phyloP scores from a whole-genome alignment of 1,140 invertebrate genomes.

The Argopecten irradians region DNA sequence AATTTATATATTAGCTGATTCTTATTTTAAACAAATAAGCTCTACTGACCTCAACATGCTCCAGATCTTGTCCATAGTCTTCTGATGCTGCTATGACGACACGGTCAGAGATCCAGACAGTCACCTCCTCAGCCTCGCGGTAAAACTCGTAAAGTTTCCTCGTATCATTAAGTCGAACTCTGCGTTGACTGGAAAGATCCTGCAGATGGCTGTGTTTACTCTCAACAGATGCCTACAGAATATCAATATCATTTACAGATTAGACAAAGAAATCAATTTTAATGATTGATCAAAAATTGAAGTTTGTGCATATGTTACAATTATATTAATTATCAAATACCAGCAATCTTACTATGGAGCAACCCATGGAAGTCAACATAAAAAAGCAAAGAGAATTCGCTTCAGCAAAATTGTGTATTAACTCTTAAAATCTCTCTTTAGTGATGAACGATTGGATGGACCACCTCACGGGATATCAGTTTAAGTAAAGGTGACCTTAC shows the following conservation, averaged over 20 bases:
- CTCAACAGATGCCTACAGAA: constrained; percentile 67
- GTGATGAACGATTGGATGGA: constrained; percentile 76
- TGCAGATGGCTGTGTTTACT: constrained; percentile 70
- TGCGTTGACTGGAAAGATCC: constrained; percentile 82
- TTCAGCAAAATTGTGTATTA: not conserved
- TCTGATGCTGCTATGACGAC: constrained; percentile 97
- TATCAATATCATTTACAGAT: not conserved
- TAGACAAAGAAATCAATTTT: not conserved
- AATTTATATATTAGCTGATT: constrained; percentile 86
- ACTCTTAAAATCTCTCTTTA: not conserved
- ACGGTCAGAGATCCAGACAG: constrained; percentile 99
- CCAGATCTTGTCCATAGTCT: constrained; percentile 96
- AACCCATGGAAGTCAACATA: too few species aligned
- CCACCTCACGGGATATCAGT: constrained; percentile 71
- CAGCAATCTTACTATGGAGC: too few species aligned
- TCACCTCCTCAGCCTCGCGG: constrained; percentile 97
- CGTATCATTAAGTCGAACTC: constrained; percentile 94
- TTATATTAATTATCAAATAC: too few species aligned
- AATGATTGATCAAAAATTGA: not conserved
- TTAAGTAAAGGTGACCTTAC: constrained; percentile 87
- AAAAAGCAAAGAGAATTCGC: too few species aligned
- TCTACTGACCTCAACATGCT: constrained; percentile 96
- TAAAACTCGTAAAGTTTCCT: constrained; percentile 99
- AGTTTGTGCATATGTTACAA: too few species aligned
- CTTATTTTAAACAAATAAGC: constrained; percentile 97